phyloP scores from a whole-genome alignment of 2,888 invertebrate species.

The Agriopis aurantiaria region DNA sequence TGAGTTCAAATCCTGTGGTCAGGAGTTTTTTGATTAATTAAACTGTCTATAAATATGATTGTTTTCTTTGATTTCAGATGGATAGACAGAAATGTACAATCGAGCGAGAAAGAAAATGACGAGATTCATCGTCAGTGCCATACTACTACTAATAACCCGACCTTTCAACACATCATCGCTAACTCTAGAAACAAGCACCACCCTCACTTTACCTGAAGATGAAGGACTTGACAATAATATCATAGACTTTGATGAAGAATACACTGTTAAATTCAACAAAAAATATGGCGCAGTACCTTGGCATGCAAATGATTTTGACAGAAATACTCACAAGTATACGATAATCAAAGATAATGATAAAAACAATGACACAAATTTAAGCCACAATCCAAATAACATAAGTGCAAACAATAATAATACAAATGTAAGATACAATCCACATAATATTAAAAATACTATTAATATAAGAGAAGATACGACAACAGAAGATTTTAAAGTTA shows the following conservation, averaged over 20 bases:
- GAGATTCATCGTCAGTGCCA: constrained; percentile 62
- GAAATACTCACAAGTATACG: constrained; percentile 73
- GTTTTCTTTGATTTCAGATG: constrained; percentile 71
- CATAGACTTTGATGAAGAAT: constrained; percentile 78
- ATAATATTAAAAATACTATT: constrained; percentile 45
- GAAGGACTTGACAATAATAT: constrained; percentile 73
- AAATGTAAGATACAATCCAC: constrained; percentile 31
- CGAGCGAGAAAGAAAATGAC: constrained; percentile 75
- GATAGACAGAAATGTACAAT: constrained; percentile 67
- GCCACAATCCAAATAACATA: constrained; percentile 39
- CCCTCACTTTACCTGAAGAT: constrained; percentile 51
- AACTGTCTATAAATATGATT: background rate
- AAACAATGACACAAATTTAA: constrained; percentile 30
- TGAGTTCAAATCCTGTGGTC: background rate
- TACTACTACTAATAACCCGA: constrained; percentile 59
- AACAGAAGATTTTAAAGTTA: constrained; percentile 68
- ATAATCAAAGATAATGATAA: constrained; percentile 59
- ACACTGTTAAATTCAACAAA: constrained; percentile 69
- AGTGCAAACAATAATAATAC: constrained; percentile 39
- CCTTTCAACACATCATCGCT: constrained; percentile 55
- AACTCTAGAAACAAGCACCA: constrained; percentile 57
- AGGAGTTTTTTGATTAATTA: background rate
- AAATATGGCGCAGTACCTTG: constrained; percentile 69
- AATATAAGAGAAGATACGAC: constrained; percentile 57
- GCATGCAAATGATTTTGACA: constrained; percentile 65